Evolutionary conservation across 2,888 invertebrate species (phyloP).

Genomic region (Hirtodrosophila confusa): DNA sequence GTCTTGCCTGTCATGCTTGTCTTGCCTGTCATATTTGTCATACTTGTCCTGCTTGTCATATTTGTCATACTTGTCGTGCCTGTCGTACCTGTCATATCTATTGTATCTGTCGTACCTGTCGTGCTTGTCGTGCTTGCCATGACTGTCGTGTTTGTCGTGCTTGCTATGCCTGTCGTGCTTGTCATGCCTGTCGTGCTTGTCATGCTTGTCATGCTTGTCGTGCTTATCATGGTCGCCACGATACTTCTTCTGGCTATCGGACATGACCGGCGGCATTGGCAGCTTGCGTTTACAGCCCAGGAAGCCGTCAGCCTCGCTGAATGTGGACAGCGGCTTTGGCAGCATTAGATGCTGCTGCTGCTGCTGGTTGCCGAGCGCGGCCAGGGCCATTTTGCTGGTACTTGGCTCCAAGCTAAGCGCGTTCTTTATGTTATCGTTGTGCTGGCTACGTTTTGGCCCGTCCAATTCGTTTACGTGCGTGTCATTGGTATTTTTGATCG

Average conservation of each 20-base stretch:
- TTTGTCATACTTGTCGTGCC: too few species aligned
- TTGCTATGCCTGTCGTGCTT: too few species aligned
- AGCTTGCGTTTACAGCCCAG: constrained; percentile 45
- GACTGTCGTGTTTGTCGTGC: too few species aligned
- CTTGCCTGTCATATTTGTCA: too few species aligned
- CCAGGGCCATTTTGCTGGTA: constrained; percentile 38
- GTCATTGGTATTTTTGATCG: constrained; percentile 67
- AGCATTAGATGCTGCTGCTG: background rate
- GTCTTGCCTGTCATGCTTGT: too few species aligned
- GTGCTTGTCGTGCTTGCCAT: too few species aligned
- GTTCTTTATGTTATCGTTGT: background rate
- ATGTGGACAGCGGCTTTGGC: background rate
- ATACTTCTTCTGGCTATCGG: constrained; percentile 33
- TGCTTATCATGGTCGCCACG: constrained; percentile 38
- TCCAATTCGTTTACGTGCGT: constrained; percentile 79
- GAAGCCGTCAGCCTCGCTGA: background rate
- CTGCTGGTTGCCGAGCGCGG: constrained; percentile 14
- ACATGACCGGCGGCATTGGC: constrained; percentile 4
- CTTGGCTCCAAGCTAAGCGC: constrained; percentile 39
- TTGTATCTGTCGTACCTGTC: too few species aligned
- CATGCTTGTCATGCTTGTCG: too few species aligned
- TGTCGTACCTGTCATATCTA: too few species aligned
- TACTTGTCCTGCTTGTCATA: too few species aligned
- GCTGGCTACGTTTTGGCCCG: constrained; percentile 66
- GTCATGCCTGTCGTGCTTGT: too few species aligned